Evolutionary conservation across 2,797 vertebrate genomes (phyloP), one percentile per base, ranked within the genome.

Genomic region (Novumbra hubbsi): DNA sequence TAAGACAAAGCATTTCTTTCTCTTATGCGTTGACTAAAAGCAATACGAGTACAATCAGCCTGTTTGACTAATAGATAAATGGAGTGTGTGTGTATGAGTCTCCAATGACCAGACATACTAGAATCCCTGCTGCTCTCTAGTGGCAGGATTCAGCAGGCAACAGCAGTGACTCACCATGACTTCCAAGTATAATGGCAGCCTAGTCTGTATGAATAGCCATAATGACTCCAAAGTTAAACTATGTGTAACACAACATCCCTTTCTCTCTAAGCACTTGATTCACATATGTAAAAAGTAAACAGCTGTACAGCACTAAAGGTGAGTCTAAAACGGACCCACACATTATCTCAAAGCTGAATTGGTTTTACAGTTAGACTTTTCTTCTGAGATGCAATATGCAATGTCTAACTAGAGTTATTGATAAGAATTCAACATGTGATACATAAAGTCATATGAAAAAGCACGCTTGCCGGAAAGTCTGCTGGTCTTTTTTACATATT

Each of bases 51-150:
- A 67, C 32, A 5, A 76, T 5, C 73, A 30, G 78, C 50, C 34
- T 79, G 65, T 63, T 63, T 16, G 32, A 49, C 3, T 38, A 38
- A 38, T 38, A 79, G 76, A 77, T 82, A 70, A 70, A 79, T 41
- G 63, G 24, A 3, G 12, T 17, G 38, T 11, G 2, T 12, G 32
- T 57, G 38, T 72, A 30, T 34, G 68, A 24, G 60, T 34, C 64
- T 55, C 14, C 1, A 67, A 63, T 19, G 34, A 45, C 30, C 8
- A 15, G 5, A 21, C 8, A 9, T 0, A 34, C 28, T n/a, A 72
- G 14, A 16, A 24, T 73, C 76, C 32, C 19, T 63, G 63, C 55
- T 27, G 73, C 86, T 85, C 88, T 71, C 90, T 87, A 79, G 78
- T 88, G 90, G 72, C 49, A 62, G 68, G 67, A 68, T 19, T 6